Evolutionary conservation across 1,140 invertebrate species (phyloP), one percentile per base, ranked within the genome.

Genomic region (Pseudomyrmex gracilis): DNA sequence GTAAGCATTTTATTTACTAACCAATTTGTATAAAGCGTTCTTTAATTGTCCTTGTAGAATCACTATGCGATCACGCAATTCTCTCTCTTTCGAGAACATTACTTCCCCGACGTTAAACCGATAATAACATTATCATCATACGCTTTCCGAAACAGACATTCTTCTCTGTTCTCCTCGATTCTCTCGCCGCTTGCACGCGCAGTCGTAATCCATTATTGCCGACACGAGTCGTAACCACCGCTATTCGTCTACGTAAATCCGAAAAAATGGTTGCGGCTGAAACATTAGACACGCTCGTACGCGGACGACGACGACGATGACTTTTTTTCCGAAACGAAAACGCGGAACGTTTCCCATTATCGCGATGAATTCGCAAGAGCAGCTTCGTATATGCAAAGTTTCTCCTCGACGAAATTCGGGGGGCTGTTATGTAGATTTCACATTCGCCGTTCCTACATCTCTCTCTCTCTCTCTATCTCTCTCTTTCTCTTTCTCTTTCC

Each of bases 161-260:
- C 53, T 70, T 70, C 66, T 58, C 22, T 34, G 66, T 80, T 43
- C n/a, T 70, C 2, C 15, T 22, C 34, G 64, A 70, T 45, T 70
- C 12, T 49, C 20, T 58, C 76, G 20, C 15, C 12, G 43, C n/a
- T 80, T 80, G 53, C 45, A 12, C 76, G 20, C n/a, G 53, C 7
- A 24, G n/a, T 71, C 66, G 76, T 80, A 80, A 80, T 80, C 64
- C 66, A 80, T 80, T 80, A 80, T 80, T 58, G 76, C 76, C 64
- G 76, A 70, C 64, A 66, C 57, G 76, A 70, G 76, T 55, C 66
- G 66, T 80, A 80, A 80, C 76, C 66, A 60, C 76, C 45, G 76
- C 66, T 80, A 80, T 80, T 80, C 53, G 76, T 80, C 76, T 80
- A 80, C 76, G 66, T 80, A 70, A 78, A 80, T 80, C 76, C 76